These are phyloP conservation scores for Cydia strobilella DNA, from an alignment of 1,140 invertebrate species.

Conservation along the genomic window DNA sequence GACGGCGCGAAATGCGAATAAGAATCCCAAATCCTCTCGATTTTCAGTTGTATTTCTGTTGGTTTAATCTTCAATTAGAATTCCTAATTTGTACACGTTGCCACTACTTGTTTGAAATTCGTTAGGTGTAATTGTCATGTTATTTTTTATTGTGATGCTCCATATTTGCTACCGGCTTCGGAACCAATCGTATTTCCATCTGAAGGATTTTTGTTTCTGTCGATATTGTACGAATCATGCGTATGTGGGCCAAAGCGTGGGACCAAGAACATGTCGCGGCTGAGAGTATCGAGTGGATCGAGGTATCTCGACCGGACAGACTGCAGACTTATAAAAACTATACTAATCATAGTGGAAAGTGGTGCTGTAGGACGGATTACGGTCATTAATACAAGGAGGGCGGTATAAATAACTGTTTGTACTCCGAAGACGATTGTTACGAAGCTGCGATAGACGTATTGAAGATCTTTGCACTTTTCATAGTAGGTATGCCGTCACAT, in stretches of 20 bases:
- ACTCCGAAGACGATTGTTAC: neutral
- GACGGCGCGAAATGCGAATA: conserved; percentile 72
- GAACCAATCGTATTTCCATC: neutral
- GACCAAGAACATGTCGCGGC: conserved; percentile 59
- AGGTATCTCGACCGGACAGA: conserved; percentile 75
- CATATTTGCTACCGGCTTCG: neutral
- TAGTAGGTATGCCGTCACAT: conserved; percentile 8
- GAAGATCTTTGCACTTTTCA: conserved; percentile 25
- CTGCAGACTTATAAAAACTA: conserved; percentile 62
- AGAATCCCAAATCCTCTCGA: conserved; percentile 74
- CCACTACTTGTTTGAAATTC: neutral
- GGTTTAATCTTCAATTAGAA: conserved; percentile 14
- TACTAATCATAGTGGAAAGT: conserved; percentile 47
- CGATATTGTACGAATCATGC: conserved; percentile 49
- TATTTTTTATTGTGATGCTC: neutral
- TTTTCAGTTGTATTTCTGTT: conserved; percentile 57
- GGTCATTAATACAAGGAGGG: conserved; percentile 6
- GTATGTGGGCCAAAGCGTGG: conserved; percentile 67
- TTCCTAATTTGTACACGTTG: conserved; percentile 7
- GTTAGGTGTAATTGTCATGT: neutral
- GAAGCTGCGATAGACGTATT: conserved; percentile 14
- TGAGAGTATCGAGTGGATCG: conserved; percentile 75
- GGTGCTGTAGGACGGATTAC: conserved; percentile 41
- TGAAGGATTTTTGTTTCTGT: neutral
- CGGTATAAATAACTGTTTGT: neutral